A percentile compares a stretch with the other conserved stretches of the same genome.
phyloP scores from a whole-genome alignment of 2,797 vertebrate species.

The Falco rusticolus region DNA sequence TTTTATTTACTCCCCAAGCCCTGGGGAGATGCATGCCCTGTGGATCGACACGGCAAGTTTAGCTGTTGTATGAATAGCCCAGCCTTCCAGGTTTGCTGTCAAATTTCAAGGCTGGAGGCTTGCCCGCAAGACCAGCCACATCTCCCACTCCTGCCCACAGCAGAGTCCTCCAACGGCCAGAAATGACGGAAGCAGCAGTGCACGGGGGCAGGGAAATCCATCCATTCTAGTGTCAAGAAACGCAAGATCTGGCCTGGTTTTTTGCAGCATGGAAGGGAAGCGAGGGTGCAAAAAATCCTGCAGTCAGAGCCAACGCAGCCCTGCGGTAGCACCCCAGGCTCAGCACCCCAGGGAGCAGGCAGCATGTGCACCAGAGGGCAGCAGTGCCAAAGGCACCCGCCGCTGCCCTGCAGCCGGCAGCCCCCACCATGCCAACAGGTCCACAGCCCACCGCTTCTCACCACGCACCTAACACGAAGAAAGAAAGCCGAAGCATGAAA shows the following conservation, averaged over 20 bases:
- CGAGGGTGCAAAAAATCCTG: not conserved
- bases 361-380: not conserved
- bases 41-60: not conserved
- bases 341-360: not conserved
- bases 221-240: not conserved
- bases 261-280: not conserved
- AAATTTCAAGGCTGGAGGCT: not conserved
- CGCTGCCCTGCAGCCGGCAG: not conserved
- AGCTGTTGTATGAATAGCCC: not conserved
- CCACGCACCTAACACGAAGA: fast-evolving
- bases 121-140: not conserved
- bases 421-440: not conserved
- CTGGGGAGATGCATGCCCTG: not conserved
- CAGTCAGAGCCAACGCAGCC: not conserved
- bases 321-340: not conserved
- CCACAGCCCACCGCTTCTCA: not conserved
- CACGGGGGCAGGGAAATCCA: not conserved
- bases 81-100: not conserved
- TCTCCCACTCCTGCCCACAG: not conserved
- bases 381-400: slow-evolving; percentile 53
- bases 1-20: not conserved
- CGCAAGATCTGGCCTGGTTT: fast-evolving
- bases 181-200: fast-evolving
- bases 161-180: not conserved
- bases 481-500: not conserved